Evolutionary conservation across 2,113 vertebrate genomes (phyloP).

Genomic region (Tetraodon nigroviridis): DNA sequence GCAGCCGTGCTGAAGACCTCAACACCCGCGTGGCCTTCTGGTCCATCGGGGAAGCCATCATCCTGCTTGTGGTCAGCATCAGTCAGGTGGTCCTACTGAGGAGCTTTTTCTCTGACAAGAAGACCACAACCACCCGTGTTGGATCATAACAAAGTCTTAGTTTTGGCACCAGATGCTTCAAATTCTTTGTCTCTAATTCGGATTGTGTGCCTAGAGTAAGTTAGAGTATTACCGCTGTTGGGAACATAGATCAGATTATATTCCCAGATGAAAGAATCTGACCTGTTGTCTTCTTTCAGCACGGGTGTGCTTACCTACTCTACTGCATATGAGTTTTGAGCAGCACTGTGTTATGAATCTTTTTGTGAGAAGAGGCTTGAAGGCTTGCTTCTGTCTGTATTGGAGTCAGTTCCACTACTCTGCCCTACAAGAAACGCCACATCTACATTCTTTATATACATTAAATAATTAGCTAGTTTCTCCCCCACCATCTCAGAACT

Average conservation of each 20-base stretch:
- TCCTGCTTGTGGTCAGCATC: slow-evolving; percentile 95
- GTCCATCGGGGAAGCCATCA: slow-evolving; percentile 95
- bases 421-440: slow-evolving; percentile 22
- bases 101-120: slow-evolving; percentile 98
- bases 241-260: slow-evolving; percentile 46
- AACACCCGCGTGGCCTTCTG: slow-evolving; percentile 96
- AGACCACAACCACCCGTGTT: slow-evolving; percentile 92
- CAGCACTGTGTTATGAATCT: slow-evolving; percentile 26
- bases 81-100: slow-evolving; percentile 96
- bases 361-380: slow-evolving; percentile 20
- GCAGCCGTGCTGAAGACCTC: slow-evolving; percentile 94
- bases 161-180: slow-evolving; percentile 13
- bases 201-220: slow-evolving; percentile 30
- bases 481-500: slow-evolving; percentile 9
- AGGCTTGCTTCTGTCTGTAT: slow-evolving; percentile 20
- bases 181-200: slow-evolving; percentile 17
- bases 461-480: slow-evolving; percentile 39
- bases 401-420: slow-evolving; percentile 21
- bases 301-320: slow-evolving; percentile 36
- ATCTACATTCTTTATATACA: slow-evolving; percentile 31
- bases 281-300: slow-evolving; percentile 19
- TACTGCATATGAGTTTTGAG: slow-evolving; percentile 30
- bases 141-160: slow-evolving; percentile 81
- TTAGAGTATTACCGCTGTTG: slow-evolving; percentile 44
- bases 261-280: slow-evolving; percentile 27